Conservation (phyloP, 2,888 invertebrate species). For the Leptarthrus brevirostris region DNA sequence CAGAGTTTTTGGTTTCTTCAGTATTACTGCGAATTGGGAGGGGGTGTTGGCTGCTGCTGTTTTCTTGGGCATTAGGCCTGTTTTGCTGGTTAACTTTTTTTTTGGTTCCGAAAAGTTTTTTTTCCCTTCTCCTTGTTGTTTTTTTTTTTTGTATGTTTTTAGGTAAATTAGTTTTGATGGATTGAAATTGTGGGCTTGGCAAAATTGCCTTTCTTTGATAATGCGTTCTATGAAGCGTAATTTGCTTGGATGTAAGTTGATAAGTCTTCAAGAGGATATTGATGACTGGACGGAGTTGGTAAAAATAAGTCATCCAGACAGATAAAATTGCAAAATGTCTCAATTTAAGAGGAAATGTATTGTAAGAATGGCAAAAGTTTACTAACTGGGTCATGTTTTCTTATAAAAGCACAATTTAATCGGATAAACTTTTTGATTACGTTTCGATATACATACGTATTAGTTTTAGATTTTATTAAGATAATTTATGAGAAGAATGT, state of each 20-base stretch:
- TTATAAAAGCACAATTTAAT: not conserved
- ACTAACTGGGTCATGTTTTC: too few species aligned
- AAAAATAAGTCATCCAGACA: not conserved
- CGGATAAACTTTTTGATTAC: not conserved
- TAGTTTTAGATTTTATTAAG: too few species aligned
- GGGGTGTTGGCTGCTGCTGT: constrained; percentile 23
- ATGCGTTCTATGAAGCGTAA: constrained; percentile 53
- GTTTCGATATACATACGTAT: too few species aligned
- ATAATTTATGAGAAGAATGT: too few species aligned
- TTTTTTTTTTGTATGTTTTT: constrained; percentile 49
- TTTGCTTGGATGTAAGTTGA: constrained; percentile 41
- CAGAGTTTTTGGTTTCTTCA: constrained; percentile 49
- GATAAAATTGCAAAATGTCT: too few species aligned
- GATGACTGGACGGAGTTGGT: constrained; percentile 19
- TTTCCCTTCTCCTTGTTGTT: constrained; percentile 22
- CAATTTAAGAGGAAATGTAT: too few species aligned
- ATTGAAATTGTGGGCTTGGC: constrained; percentile 55
- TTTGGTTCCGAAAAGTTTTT: constrained; percentile 21
- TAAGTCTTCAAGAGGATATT: constrained; percentile 10
- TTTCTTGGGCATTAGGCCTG: constrained; percentile 13
- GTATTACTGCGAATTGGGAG: constrained; percentile 14
- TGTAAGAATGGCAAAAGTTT: too few species aligned
- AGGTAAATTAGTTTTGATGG: constrained; percentile 55
- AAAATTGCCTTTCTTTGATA: constrained; percentile 53
- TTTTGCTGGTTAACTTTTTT: constrained; percentile 34